Base-by-base conservation (phyloP, 2,797 vertebrate genomes). In the Sebastolobus altivelis region DNA sequence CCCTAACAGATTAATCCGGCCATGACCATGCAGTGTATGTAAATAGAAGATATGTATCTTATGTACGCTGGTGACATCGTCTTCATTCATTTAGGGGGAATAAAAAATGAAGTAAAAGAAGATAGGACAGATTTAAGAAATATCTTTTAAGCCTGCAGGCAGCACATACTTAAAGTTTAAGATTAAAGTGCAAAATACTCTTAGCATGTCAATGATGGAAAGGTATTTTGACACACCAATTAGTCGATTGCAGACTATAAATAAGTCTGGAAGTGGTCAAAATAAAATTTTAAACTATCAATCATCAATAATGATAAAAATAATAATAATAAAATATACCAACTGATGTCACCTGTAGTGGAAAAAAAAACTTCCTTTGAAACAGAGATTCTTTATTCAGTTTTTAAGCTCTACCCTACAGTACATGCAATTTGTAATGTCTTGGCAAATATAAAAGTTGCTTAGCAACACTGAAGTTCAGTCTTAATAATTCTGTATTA, bases 391-490 rank as follows among this genome's bases (percentile, higher is more conserved):
- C 2, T 61, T 56, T 56, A 56, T 27, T 61, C 12, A 33, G 14
- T 38, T 8, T 27, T 40, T 5, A 59, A 40, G 11, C 10, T 55
- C 20, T 14, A 7, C 2, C 1, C 0, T 3, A 10, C 13, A 20
- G 14, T 25, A 31, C 46, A 66, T 37, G 1, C 6, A n/a, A 40
- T 31, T 31, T 75, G 29, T 22, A 25, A n/a, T 58, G 46, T 38
- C 56, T 37, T 10, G 33, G 27, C n/a, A 65, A 31, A 22, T 20
- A 3, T 22, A 37, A 61, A 72, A 72, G 76, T 61, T 70, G 40
- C 59, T 65, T 22, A 52, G 61, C 49, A 59, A 72, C 65, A 65
- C 29, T 49, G 54, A 59, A 37, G 25, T 13, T 13, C 29, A 16
- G 3, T 13, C 0, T 4, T 4, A 10, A n/a, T 6, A 54, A 10